A percentile compares a stretch with the other conserved stretches of the same genome.
These are phyloP conservation scores for Malurus splendens DNA, from an alignment of 2,797 vertebrate species.

Conservation along the genomic window DNA sequence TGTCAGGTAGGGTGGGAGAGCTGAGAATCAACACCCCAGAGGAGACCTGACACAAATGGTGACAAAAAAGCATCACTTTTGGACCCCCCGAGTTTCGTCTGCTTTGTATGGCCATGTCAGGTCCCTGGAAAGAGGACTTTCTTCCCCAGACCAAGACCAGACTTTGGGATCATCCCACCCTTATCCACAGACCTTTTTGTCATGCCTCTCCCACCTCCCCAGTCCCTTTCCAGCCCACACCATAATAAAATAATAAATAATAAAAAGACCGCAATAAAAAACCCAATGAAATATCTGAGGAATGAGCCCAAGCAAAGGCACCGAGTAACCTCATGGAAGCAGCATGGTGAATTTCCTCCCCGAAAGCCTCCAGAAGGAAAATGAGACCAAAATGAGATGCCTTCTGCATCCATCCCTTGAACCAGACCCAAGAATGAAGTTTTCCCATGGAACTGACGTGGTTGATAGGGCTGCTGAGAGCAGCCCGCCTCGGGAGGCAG, in stretches of 20 bases:
- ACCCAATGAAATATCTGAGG: background rate
- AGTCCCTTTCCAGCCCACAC: background rate
- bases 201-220: background rate
- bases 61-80: background rate
- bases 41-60: background rate
- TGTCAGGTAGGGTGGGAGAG: background rate
- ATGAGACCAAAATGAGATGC: rapidly evolving
- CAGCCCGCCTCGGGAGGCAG: background rate
- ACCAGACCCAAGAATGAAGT: background rate
- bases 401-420: background rate
- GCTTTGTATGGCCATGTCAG: rapidly evolving
- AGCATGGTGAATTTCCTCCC: background rate
- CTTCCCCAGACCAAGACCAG: background rate
- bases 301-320: background rate
- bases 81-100: rapidly evolving
- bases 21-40: background rate
- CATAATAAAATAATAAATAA: too few species aligned
- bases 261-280: background rate
- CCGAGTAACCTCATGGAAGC: background rate
- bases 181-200: background rate
- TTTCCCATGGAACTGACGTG: background rate
- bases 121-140: background rate
- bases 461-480: background rate
- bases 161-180: background rate
- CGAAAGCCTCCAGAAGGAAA: background rate